Evolutionary conservation across 2,113 vertebrate species (phyloP).

Genomic region (Halcyon senegalensis): DNA sequence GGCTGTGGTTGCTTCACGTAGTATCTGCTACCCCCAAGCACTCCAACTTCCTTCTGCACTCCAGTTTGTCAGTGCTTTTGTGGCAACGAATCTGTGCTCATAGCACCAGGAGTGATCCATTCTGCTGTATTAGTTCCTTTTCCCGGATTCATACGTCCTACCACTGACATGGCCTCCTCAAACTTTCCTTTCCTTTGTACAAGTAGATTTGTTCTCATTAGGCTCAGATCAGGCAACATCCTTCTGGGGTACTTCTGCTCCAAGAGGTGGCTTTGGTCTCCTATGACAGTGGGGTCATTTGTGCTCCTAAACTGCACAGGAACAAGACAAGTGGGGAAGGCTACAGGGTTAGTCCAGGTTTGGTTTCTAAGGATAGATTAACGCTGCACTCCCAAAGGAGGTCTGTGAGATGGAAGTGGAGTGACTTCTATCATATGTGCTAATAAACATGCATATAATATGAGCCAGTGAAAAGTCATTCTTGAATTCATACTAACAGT

Average conservation of each 20-base stretch:
- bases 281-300: not conserved
- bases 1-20: not conserved
- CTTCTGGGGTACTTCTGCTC: not conserved
- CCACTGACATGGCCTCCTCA: not conserved
- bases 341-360: not conserved
- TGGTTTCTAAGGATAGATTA: not conserved
- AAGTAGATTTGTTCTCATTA: not conserved
- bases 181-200: not conserved
- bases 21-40: fast-evolving
- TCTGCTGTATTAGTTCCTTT: not conserved
- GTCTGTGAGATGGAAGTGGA: not conserved
- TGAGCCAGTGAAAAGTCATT: not conserved
- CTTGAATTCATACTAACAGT: not conserved
- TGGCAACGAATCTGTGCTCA: not conserved
- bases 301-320: not conserved
- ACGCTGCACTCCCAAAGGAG: not conserved
- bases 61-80: not conserved
- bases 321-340: not conserved
- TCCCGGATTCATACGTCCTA: not conserved
- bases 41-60: not conserved
- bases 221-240: not conserved
- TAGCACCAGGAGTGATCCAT: not conserved
- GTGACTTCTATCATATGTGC: not conserved
- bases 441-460: not conserved
- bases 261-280: not conserved